These are phyloP conservation scores for Coranthus polyacanthus DNA, from an alignment of 2,797 vertebrate species.

Conservation along the genomic window DNA sequence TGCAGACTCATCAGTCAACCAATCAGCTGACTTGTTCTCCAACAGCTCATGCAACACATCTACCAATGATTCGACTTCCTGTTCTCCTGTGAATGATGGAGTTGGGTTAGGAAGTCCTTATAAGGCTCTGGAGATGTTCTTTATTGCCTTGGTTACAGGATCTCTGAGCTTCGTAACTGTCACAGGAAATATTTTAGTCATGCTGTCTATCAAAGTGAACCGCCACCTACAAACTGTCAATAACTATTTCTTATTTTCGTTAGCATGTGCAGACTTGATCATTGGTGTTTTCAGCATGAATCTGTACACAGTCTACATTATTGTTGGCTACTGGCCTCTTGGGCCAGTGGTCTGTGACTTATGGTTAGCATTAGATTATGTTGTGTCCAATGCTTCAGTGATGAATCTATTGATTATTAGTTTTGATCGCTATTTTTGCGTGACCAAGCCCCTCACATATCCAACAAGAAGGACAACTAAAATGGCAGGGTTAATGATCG, in stretches of 20 bases:
- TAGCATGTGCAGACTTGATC: conserved; percentile 97
- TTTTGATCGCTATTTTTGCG: conserved; percentile 98
- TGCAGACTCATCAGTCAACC: conserved; percentile 77
- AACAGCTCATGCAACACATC: conserved; percentile 84
- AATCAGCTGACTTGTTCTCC: conserved; percentile 77
- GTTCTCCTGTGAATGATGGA: conserved; percentile 61
- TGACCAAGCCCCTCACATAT: conserved; percentile 97
- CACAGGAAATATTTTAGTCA: conserved; percentile 97
- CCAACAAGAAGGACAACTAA: conserved; percentile 96
- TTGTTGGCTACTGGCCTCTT: conserved; percentile 97
- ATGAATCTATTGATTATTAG: conserved; percentile 99
- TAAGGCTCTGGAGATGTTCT: conserved; percentile 96
- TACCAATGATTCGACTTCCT: conserved; percentile 77
- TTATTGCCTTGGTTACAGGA: conserved; percentile 95
- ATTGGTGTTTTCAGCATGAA: conserved; percentile 99
- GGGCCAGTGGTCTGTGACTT: conserved; percentile 96
- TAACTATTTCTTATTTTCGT: conserved; percentile 98
- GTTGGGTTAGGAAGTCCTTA: conserved; percentile 81
- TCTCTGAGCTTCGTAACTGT: conserved; percentile 97
- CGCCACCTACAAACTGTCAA: conserved; percentile 98
- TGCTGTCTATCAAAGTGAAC: conserved; percentile 99
- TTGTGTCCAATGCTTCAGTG: conserved; percentile 97
- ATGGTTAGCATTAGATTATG: conserved; percentile 97
- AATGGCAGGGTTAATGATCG: conserved; percentile 97
- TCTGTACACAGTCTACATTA: conserved; percentile 95